Conservation (phyloP, 2,797 vertebrate genomes). For the Myioborus melanocephalus region DNA sequence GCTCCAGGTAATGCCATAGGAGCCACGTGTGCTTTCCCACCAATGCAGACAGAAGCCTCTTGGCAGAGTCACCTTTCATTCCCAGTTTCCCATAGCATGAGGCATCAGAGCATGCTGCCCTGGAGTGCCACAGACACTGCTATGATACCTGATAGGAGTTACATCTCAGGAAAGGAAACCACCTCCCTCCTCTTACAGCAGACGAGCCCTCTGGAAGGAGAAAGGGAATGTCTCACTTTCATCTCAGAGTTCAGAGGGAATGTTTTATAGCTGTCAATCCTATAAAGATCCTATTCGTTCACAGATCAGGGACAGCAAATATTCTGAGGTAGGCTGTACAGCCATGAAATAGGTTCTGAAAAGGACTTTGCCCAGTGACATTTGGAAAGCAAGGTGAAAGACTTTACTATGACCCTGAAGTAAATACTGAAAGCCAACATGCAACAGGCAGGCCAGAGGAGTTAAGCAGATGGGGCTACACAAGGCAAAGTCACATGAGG, state of each 20-base stretch:
- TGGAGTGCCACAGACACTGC: neutral
- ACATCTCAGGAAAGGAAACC: neutral
- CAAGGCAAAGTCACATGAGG: neutral
- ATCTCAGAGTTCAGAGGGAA: conserved; percentile 60
- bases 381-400: neutral
- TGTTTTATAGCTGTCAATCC: conserved; percentile 25
- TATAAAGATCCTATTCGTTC: neutral
- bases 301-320: neutral
- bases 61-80: neutral
- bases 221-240: conserved; percentile 39
- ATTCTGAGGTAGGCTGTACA: neutral
- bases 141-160: neutral
- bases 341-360: neutral
- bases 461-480: neutral
- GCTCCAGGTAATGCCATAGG: neutral
- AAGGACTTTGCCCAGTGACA: rapidly evolving
- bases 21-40: neutral
- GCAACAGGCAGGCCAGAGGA: neutral
- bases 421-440: neutral
- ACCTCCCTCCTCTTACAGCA: neutral
- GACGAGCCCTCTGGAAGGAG: neutral
- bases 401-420: neutral
- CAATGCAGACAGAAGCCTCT: neutral
- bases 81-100: neutral
- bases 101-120: neutral